Evolutionary conservation across 1,140 invertebrate species (phyloP).

Genomic region (Pseudomyrmex flavicornis): DNA sequence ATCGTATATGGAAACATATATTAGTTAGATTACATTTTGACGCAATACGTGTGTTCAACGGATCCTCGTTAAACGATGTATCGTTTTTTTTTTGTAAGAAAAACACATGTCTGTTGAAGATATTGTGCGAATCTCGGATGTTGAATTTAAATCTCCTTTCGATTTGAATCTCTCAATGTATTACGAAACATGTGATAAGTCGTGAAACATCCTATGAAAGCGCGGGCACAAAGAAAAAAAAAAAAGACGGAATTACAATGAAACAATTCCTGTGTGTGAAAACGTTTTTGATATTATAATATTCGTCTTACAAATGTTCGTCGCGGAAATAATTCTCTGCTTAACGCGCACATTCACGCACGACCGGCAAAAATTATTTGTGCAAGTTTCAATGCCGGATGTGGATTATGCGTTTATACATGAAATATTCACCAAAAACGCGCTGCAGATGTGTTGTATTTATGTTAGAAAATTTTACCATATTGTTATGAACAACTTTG

Average conservation of each 20-base stretch:
- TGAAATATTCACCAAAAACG: conserved; percentile 3
- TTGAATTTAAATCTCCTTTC: too few species aligned
- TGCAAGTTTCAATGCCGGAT: background rate
- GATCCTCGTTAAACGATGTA: background rate
- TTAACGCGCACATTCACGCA: background rate
- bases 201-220: background rate
- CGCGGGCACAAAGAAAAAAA: background rate
- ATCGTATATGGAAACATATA: background rate
- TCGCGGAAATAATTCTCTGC: conserved; percentile 17
- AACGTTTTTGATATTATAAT: conserved; percentile 17
- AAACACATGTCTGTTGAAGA: background rate
- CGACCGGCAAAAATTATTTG: conserved; percentile 13
- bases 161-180: background rate
- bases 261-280: background rate
- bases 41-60: background rate
- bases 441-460: background rate
- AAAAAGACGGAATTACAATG: background rate
- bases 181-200: conserved; percentile 21
- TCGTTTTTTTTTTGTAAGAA: background rate
- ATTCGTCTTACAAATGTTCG: conserved; percentile 9
- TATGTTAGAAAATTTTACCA: conserved; percentile 19
- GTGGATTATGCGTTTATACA: background rate
- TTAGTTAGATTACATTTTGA: conserved; percentile 5
- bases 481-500: conserved; percentile 15
- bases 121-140: conserved; percentile 26